phyloP scores from a whole-genome alignment of 2,888 invertebrate genomes.

The Tenodera sinensis region DNA sequence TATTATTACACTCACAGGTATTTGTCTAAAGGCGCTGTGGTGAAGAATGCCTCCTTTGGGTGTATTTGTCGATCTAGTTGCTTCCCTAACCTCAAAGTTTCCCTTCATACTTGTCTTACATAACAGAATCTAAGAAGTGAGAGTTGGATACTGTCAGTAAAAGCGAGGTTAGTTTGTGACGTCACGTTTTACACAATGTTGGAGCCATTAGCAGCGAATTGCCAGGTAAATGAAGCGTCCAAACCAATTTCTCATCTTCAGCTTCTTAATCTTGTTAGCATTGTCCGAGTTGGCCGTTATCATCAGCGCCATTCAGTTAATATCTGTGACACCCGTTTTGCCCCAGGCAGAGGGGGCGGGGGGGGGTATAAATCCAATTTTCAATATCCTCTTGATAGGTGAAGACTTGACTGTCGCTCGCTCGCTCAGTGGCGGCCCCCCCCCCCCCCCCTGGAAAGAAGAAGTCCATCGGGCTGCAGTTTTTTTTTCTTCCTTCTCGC shows the following conservation, averaged over 20 bases:
- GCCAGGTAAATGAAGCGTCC: background rate
- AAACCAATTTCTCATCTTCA: background rate
- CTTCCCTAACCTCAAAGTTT: too few relatives aligned
- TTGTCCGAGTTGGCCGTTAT: background rate
- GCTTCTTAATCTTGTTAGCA: background rate
- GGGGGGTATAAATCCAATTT: conserved; percentile 4
- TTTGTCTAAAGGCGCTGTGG: too few relatives aligned
- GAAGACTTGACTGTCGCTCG: background rate
- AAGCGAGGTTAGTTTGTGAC: too few relatives aligned
- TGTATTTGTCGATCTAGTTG: too few relatives aligned
- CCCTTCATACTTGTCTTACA: too few relatives aligned
- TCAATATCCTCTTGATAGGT: conserved; percentile 10
- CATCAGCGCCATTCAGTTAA: background rate
- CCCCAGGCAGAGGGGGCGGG: background rate
- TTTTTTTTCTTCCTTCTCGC: background rate
- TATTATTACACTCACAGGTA: too few relatives aligned
- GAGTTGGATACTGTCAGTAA: too few relatives aligned
- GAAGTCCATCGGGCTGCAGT: background rate
- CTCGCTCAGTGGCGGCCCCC: too few relatives aligned
- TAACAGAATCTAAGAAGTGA: too few relatives aligned
- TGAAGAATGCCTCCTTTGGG: too few relatives aligned
- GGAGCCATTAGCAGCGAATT: background rate
- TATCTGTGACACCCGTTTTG: background rate
- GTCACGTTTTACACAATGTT: background rate
- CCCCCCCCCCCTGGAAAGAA: background rate